Base-by-base conservation (phyloP, 2,888 invertebrate species). In the Cetonia aurata region DNA sequence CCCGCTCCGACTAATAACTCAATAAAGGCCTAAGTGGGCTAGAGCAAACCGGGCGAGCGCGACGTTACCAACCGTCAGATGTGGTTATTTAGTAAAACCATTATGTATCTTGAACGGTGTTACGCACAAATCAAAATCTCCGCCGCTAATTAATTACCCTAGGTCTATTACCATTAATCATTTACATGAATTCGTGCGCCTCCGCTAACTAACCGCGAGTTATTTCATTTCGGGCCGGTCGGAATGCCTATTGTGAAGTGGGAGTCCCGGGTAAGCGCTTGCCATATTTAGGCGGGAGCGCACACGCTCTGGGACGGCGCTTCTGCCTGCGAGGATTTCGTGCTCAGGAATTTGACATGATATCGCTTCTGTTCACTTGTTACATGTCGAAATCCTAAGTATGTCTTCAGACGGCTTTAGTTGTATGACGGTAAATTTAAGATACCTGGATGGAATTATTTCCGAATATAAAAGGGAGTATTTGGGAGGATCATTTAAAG, bases 141-240 rank as follows among this genome's bases (percentile, higher is more conserved):
- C 48, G 15, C 62, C 62, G 48, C 44, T 62, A 62, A 62, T 62
- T 62, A 62, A 62, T 62, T 62, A 62, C 62, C 33, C 10, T 33
- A 13, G 62, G 62, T 62, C 62, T 62, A 62, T 62, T 62, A 62
- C 62, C 62, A 62, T 62, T 62, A 62, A 62, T 62, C 62, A 62
- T 62, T 33, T 62, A 62, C 62, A 62, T 62, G 62, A 62, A 62
- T 62, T 62, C 62, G 62, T 62, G 62, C 33, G 8, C 44, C 48
- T 62, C 33, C 48, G 33, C 62, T 31, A 62, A 62, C 48, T 62
- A 62, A 62, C 62, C 62, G n/a, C 19, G 62, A 62, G 62, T 62
- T 62, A 62, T 62, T 62, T 62, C 62, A 48, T 62, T 62, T 33
- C 37, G 62, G 62, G 31, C 42, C 57, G 37, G 9, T 9, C 3